phyloP scores from a whole-genome alignment of 2,888 invertebrate species.

The Calliscelio sp. region DNA sequence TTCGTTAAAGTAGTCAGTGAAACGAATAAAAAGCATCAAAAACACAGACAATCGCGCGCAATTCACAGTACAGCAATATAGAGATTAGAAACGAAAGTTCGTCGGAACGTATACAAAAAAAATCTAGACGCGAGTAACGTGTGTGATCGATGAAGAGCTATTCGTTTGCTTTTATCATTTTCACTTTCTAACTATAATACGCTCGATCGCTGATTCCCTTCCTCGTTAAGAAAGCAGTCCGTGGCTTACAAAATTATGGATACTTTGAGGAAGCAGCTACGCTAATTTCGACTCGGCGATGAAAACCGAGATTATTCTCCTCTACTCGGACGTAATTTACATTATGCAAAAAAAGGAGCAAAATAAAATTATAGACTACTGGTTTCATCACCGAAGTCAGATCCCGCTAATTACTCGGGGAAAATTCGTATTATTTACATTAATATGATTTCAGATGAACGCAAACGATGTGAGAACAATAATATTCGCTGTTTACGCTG shows the following conservation, averaged over 20 bases:
- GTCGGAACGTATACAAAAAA: slow-evolving; percentile 41
- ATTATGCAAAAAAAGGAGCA: neutral
- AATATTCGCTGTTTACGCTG: slow-evolving; percentile 7
- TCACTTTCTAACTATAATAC: slow-evolving; percentile 64
- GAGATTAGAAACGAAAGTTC: slow-evolving; percentile 65
- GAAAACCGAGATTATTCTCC: slow-evolving; percentile 24
- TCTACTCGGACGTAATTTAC: neutral
- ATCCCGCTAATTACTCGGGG: slow-evolving; percentile 29
- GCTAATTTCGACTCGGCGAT: slow-evolving; percentile 34
- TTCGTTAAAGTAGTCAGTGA: slow-evolving; percentile 27
- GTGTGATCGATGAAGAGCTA: slow-evolving; percentile 55
- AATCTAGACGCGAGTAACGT: slow-evolving; percentile 4
- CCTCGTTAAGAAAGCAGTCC: slow-evolving; percentile 37
- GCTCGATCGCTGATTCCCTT: slow-evolving; percentile 18
- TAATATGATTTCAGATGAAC: neutral
- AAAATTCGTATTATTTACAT: slow-evolving; percentile 54
- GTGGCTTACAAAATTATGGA: slow-evolving; percentile 31
- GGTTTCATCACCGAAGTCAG: slow-evolving; percentile 8
- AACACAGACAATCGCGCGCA: slow-evolving; percentile 4
- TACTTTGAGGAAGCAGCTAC: slow-evolving; percentile 32
- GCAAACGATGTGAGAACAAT: too few relatives aligned
- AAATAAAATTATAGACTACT: slow-evolving; percentile 8
- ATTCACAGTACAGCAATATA: slow-evolving; percentile 10
- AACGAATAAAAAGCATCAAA: slow-evolving; percentile 26
- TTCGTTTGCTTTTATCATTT: slow-evolving; percentile 58